Evolutionary conservation across 2,113 vertebrate genomes (phyloP), one percentile per base, ranked within the genome.

Genomic region (Oncorhynchus keta): DNA sequence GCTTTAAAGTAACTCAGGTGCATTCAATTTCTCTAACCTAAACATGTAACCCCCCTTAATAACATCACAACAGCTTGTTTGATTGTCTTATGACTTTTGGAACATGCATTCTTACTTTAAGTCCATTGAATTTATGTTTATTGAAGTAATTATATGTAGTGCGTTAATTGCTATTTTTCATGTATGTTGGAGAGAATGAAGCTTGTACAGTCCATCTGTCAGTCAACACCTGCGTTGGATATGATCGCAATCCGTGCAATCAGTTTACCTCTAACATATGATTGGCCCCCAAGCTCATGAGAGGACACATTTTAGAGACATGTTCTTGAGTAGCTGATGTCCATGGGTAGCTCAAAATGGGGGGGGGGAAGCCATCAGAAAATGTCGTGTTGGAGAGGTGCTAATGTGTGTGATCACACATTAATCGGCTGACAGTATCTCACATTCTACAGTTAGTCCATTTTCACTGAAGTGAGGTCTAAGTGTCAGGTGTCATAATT

Each of bases 401-500:
- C 86, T 91, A 93, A 93, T 91, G 90, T 86, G 88, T 90, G 89
- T 88, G 91, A 91, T 92, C 88, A 79, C 79, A 84, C 90, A 92
- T 92, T 91, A 93, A 92, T 92, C 85, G 79, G 90, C 90, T 90
- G 87, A 90, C 89, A 91, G 90, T 82, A 91, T 93, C 89, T 92
- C 91, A 92, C 91, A 77, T 84, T 82, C 88, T 84, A 83, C 72
- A 86, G 87, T 90, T 90, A 91, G 90, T 91, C 91, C 92, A 92
- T 92, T 93, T 91, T 82, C 88, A 87, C 88, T 86, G 86, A 93
- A 89, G 88, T 91, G 90, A 89, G 91, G 90, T 91, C 91, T 90
- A 84, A 86, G 89, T 93, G 93, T 94, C 93, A 93, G 93, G 92
- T 94, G 92, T 94, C 92, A 93, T 93, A 92, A 94, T 94, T 94